Evolutionary conservation across 2,888 invertebrate genomes (phyloP).

Genomic region (Macaria notata): DNA sequence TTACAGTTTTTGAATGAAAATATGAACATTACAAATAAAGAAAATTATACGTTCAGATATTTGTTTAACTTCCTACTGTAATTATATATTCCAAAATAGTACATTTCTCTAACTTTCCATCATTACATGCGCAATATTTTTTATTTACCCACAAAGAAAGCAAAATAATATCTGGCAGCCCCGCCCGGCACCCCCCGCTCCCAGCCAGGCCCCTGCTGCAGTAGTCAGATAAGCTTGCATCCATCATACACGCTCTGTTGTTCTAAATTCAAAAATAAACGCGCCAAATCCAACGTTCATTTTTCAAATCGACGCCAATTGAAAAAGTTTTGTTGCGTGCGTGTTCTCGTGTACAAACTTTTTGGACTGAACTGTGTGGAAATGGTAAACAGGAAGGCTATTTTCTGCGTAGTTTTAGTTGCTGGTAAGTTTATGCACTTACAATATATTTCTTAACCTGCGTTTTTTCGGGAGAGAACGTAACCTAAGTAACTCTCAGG

Average conservation of each 20-base stretch:
- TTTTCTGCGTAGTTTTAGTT: conserved; percentile 65
- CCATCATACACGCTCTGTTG: conserved; percentile 44
- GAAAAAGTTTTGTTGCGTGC: neutral
- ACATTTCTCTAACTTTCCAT: too few relatives aligned
- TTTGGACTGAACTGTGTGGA: conserved; percentile 65
- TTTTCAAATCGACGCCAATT: conserved; percentile 1
- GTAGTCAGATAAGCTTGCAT: conserved; percentile 61
- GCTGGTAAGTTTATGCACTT: conserved; percentile 60
- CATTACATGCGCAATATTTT: too few relatives aligned
- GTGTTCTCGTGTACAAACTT: neutral
- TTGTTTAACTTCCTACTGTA: too few relatives aligned
- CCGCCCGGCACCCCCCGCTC: conserved; percentile 44
- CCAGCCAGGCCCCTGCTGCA: conserved; percentile 44
- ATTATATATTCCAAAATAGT: too few relatives aligned
- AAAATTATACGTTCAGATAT: too few relatives aligned
- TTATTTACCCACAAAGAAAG: too few relatives aligned
- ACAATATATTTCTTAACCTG: neutral
- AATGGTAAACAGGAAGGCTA: conserved; percentile 70
- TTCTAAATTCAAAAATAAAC: conserved; percentile 33
- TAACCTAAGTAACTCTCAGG: too few relatives aligned
- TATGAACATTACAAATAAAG: too few relatives aligned
- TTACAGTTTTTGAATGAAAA: too few relatives aligned
- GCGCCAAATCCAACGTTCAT: conserved; percentile 24
- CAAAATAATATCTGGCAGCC: conserved; percentile 17
- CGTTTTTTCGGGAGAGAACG: too few relatives aligned